Base-by-base conservation (phyloP, 2,113 vertebrate species). In the Acrocephalus kingi region DNA sequence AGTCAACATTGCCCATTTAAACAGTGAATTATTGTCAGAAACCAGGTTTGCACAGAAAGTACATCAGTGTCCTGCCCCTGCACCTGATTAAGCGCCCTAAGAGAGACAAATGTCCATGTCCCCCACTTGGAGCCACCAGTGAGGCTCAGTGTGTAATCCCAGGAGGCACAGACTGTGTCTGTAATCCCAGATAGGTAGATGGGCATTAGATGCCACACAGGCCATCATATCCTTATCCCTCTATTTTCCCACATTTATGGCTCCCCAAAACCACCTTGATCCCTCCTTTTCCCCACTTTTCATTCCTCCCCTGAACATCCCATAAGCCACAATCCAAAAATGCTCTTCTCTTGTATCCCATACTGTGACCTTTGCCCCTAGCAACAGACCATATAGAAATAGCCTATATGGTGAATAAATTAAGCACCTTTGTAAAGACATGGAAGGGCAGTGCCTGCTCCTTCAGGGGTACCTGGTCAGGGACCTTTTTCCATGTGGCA, bases 311-410 rank as follows among this genome's bases (percentile, higher is more conserved):
- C 10, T 12, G 10, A 67, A 62, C 5, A 37, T 25, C 46, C n/a
- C 16, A 0, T 33, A 48, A 35, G 6, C 28, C 69, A 41, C 22
- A 41, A 56, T 31, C 31, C 24, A 17, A 52, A 54, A 83, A 63
- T 59, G 49, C 8, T 68, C 43, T 58, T 87, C 55, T 52, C 8
- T 54, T 62, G 28, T 27, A 56, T 19, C 58, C 54, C 27, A 28
- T 21, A 31, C 13, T 0, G 1, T 37, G 10, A 37, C 33, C 9
- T 41, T 31, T 49, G 13, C 3, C 11, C 21, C 51, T 19, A 16
- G 18, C 0, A 2, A 58, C 20, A 11, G 13, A 78, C 20, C 37
- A 37, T 13, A 39, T 25, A 33, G 54, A 33, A 56, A 56, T 56
- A 56, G 19, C 54, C 54, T 21, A 13, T 33, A 56, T 19, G 31